phyloP scores from a whole-genome alignment of 2,797 vertebrate genomes.

The Falco concolor region DNA sequence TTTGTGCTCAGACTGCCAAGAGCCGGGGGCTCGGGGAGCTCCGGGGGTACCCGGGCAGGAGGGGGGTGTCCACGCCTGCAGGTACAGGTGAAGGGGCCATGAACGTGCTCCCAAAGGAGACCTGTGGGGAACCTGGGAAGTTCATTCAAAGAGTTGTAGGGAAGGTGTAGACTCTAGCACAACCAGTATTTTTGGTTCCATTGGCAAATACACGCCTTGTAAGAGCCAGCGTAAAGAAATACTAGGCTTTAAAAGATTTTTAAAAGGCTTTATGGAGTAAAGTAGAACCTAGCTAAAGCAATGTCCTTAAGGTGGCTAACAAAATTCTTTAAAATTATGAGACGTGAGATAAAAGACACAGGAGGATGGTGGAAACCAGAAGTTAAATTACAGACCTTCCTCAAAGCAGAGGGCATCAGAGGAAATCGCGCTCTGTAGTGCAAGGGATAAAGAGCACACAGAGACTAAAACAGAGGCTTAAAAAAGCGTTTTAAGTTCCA shows the following conservation, averaged over 20 bases:
- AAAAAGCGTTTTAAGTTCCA: slow-evolving; percentile 23
- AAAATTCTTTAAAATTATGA: slow-evolving; percentile 26
- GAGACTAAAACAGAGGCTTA: not conserved
- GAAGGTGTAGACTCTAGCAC: not conserved
- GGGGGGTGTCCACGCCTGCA: fast-evolving
- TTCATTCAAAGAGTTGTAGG: not conserved
- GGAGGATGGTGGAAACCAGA: not conserved
- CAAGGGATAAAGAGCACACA: slow-evolving; percentile 9
- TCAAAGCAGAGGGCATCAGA: slow-evolving; percentile 35
- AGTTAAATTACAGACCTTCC: slow-evolving; percentile 43
- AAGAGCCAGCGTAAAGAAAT: not conserved
- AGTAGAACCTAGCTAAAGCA: not conserved
- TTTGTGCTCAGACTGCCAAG: not conserved
- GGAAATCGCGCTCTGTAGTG: slow-evolving; percentile 26
- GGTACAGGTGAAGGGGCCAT: not conserved
- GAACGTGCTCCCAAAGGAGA: not conserved
- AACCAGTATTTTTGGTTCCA: not conserved
- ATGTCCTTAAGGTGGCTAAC: not conserved
- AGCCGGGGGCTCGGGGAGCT: not conserved
- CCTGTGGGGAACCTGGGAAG: not conserved
- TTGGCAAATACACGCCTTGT: not conserved
- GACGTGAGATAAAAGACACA: slow-evolving; percentile 19
- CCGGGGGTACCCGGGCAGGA: not conserved
- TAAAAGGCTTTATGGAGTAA: not conserved
- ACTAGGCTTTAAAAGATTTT: not conserved